Base-by-base conservation (phyloP, 2,888 invertebrate species). In the Dioctria rufipes region DNA sequence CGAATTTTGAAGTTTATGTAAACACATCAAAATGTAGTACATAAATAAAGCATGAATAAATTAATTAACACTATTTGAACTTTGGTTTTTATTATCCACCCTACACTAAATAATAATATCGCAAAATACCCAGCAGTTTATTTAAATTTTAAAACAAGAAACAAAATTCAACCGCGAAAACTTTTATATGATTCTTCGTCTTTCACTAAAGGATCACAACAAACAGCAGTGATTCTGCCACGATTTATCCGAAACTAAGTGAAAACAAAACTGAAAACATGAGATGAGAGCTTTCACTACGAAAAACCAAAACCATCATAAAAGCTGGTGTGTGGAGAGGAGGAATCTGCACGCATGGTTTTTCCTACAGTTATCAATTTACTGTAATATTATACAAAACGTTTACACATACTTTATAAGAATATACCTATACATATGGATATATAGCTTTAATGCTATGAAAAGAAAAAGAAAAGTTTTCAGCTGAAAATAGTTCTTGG, bases 241-340 rank as follows among this genome's bases (percentile, higher is more conserved):
- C 60, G 71, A 69, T 80, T 80, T 80, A 61, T 66, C 69, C 60
- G 43, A 80, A 80, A 69, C 80, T 61, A 5, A 69, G 61, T 80
- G 69, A 80, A 80, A 69, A 69, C 80, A 80, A 67, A 46, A 80
- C 61, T 80, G 69, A 61, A 58, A 65, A 71, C 51, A 77, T 69
- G 66, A 80, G 77, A 69, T 58, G 40, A 77, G 46, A 46, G 61
- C 51, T 77, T 63, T 63, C 58, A 39, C 77, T 49, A 46, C 43
- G 37, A 61, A 51, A 42, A 51, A 42, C 42, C 25, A 25, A 25
- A 25, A 25, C 25, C 25, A 25, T 6, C 2, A 11, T 40, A 39
- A 60, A 25, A 37, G 25, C 61, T 46, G 63, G 46, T 5, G 25
- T 25, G 25, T 25, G 51, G 25, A 39, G 49, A 37, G 8, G 25